These are phyloP conservation scores for Petrolisthes cinctipes DNA, from an alignment of 2,888 invertebrate genomes.

Conservation along the genomic window DNA sequence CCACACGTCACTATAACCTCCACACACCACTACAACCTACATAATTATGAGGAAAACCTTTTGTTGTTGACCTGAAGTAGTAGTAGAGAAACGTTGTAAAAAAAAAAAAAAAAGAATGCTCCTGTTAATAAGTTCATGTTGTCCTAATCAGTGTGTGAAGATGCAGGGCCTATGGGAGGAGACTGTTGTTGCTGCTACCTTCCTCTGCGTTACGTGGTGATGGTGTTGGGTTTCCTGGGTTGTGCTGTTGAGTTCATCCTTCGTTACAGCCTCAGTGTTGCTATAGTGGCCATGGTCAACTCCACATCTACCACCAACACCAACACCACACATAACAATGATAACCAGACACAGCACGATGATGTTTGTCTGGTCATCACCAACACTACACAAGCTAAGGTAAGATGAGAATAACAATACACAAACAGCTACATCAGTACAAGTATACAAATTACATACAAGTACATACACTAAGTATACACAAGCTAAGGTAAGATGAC, in stretches of 20 bases:
- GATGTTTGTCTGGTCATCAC: neutral
- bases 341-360: neutral
- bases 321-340: neutral
- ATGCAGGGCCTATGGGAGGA: too few species aligned
- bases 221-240: neutral
- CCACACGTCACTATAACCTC: too few species aligned
- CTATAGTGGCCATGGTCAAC: slow-evolving; percentile 6
- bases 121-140: too few species aligned
- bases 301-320: neutral
- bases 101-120: too few species aligned
- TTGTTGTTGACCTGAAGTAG: too few species aligned
- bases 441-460: neutral
- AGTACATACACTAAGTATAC: neutral
- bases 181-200: too few species aligned
- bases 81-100: too few species aligned
- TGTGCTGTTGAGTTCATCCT: neutral
- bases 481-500: neutral
- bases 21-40: too few species aligned
- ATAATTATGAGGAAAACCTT: too few species aligned
- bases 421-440: too few species aligned
- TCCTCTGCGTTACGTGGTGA: neutral
- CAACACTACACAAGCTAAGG: neutral
- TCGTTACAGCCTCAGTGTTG: neutral
- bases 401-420: too few species aligned
- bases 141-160: too few species aligned